Base-by-base conservation (phyloP, 2,888 invertebrate genomes). In the Lapara coniferarum region DNA sequence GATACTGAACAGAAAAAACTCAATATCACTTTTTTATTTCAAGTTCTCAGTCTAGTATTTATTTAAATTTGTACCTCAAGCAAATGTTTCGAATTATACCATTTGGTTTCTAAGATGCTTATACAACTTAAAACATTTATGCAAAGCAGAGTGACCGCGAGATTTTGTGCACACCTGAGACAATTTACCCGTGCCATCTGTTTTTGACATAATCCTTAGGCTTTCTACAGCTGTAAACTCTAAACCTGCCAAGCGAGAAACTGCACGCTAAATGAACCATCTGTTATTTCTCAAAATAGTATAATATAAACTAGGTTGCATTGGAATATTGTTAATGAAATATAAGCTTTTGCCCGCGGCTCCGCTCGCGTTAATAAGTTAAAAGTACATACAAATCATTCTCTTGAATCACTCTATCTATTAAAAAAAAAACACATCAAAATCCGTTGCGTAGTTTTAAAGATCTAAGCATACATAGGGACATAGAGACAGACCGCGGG, bases 111-210 rank as follows among this genome's bases (percentile, higher is more conserved):
- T 58, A 44, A 59, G 46, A 46, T 59, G 46, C 19, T 44, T 16
- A 44, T n/a, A 1, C 10, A 59, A 59, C 16, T 69, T 71, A 72
- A 73, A 63, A 66, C 72, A 71, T 73, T 73, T 74, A 73, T 73
- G 73, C 71, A 69, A 19, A 46, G 19, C 69, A 67, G 56, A 72
- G 75, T 76, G 75, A 82, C 83, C 83, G 73, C 82, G 78, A 70
- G 68, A 69, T 67, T 76, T 74, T 74, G 76, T 76, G 76, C 76
- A 71, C 80, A 73, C 80, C 82, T 81, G 81, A 76, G 81, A 73
- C 77, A 70, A 70, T 67, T 74, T 68, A 70, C 58, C 69, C 66
- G 71, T 72, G 73, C 72, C 76, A 73, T 74, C 79, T 81, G 81
- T 68, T 76, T 74, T 74, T 75, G 75, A 74, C 76, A 76, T 80